These are phyloP conservation scores for Pogonocichla stellata DNA, from an alignment of 2,113 vertebrate species.

Conservation along the genomic window DNA sequence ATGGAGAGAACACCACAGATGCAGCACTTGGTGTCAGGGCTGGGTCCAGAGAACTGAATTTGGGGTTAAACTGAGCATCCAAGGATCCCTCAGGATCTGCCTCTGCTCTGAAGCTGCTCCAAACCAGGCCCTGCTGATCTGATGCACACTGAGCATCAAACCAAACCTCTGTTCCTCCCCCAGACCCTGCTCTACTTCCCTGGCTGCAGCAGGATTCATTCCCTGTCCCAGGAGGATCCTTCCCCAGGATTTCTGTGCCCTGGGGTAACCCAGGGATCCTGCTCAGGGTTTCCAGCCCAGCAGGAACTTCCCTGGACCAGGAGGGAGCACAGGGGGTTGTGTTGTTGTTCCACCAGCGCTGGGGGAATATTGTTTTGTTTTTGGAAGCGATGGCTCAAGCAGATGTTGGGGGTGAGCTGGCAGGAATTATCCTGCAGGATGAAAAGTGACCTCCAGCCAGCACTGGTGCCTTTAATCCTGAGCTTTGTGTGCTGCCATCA, in stretches of 20 bases:
- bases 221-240: not conserved
- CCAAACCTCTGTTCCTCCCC: not conserved
- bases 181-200: not conserved
- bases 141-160: not conserved
- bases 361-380: constrained; percentile 75
- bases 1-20: not conserved
- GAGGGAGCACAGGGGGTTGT: constrained; percentile 15
- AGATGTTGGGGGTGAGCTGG: constrained; percentile 69
- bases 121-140: not conserved
- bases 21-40: no score
- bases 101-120: not conserved
- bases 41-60: not conserved
- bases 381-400: constrained; percentile 72
- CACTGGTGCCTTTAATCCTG: not conserved
- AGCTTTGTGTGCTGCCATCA: not conserved
- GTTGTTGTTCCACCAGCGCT: constrained; percentile 56
- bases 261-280: not conserved
- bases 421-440: constrained; percentile 36
- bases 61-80: not conserved
- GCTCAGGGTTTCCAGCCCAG: constrained; percentile 27
- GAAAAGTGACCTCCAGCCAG: constrained; percentile 38
- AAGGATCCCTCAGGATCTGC: no score
- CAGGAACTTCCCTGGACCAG: constrained; percentile 47
- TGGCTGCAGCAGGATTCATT: not conserved
- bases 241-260: not conserved